A percentile compares a stretch with the other conserved stretches of the same genome.
phyloP scores from a whole-genome alignment of 2,797 vertebrate genomes.

The Sciaenops ocellatus region DNA sequence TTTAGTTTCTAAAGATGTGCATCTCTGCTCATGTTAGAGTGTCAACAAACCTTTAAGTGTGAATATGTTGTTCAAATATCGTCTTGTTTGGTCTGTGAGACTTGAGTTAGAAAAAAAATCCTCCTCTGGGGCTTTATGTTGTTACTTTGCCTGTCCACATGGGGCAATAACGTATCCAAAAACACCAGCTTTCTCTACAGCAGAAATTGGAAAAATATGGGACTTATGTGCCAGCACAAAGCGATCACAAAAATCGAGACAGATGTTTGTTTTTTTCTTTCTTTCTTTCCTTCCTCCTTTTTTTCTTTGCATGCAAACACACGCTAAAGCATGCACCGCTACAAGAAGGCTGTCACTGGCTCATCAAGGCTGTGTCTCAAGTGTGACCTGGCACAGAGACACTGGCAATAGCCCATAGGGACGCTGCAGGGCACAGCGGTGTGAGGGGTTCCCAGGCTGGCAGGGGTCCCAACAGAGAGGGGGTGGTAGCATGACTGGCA shows the following conservation, averaged over 20 bases:
- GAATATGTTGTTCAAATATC: slow-evolving; percentile 48
- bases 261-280: neutral
- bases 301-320: slow-evolving; percentile 12
- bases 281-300: neutral
- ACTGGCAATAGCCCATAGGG: slow-evolving; percentile 63
- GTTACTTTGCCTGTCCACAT: slow-evolving; percentile 53
- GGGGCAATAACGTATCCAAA: slow-evolving; percentile 47
- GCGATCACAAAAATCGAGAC: slow-evolving; percentile 13
- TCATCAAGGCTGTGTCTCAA: slow-evolving; percentile 59
- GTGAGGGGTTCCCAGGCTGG: slow-evolving; percentile 76
- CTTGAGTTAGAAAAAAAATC: slow-evolving; percentile 11
- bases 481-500: slow-evolving; percentile 68
- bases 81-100: slow-evolving; percentile 43
- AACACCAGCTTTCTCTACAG: slow-evolving; percentile 15
- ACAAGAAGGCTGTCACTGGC: slow-evolving; percentile 55
- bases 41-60: slow-evolving; percentile 58
- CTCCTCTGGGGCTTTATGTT: slow-evolving; percentile 25
- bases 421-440: slow-evolving; percentile 65
- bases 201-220: slow-evolving; percentile 39
- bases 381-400: slow-evolving; percentile 74
- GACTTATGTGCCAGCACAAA: slow-evolving; percentile 24
- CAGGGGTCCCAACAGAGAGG: slow-evolving; percentile 70
- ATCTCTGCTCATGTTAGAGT: slow-evolving; percentile 35
- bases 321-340: slow-evolving; percentile 35
- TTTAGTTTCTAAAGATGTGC: slow-evolving; percentile 37